Conservation (phyloP, 23 tunicate genomes). For the Oikopleura albicans region DNA sequence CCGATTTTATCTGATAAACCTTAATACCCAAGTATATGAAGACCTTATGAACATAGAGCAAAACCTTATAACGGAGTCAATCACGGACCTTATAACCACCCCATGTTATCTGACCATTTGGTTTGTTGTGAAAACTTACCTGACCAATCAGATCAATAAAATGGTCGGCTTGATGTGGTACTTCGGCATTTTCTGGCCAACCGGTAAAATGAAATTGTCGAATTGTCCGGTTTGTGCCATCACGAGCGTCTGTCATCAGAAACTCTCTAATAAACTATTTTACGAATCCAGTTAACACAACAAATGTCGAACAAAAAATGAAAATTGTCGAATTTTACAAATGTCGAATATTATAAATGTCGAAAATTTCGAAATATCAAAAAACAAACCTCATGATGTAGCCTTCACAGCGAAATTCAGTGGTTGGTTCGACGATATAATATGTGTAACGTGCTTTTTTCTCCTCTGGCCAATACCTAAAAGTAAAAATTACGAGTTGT, state of each 20-base stretch:
- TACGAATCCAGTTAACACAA: too few species aligned
- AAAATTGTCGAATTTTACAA: too few species aligned
- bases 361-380: background rate
- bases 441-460: conserved; percentile 79
- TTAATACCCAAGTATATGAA: too few species aligned
- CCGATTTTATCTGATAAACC: too few species aligned
- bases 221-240: conserved; percentile 85
- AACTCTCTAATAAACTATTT: conserved; percentile 15
- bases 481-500: background rate
- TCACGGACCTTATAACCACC: too few species aligned
- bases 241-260: conserved; percentile 96
- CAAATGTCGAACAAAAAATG: too few species aligned
- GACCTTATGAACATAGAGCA: too few species aligned
- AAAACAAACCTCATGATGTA: conserved; percentile 39
- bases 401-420: conserved; percentile 79
- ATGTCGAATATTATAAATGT: background rate
- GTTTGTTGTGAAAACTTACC: too few species aligned
- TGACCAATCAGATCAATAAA: conserved; percentile 94
- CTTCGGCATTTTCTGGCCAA: conserved; percentile 91
- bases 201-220: conserved; percentile 95
- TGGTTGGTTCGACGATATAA: conserved; percentile 89
- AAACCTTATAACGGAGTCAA: too few species aligned
- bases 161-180: conserved; percentile 84
- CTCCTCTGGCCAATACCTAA: conserved; percentile 77
- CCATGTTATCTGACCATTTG: too few species aligned